A percentile compares a stretch with the other conserved stretches of the same genome.
phyloP scores from a whole-genome alignment of 2,113 vertebrate species.

The Alethe diademata region DNA sequence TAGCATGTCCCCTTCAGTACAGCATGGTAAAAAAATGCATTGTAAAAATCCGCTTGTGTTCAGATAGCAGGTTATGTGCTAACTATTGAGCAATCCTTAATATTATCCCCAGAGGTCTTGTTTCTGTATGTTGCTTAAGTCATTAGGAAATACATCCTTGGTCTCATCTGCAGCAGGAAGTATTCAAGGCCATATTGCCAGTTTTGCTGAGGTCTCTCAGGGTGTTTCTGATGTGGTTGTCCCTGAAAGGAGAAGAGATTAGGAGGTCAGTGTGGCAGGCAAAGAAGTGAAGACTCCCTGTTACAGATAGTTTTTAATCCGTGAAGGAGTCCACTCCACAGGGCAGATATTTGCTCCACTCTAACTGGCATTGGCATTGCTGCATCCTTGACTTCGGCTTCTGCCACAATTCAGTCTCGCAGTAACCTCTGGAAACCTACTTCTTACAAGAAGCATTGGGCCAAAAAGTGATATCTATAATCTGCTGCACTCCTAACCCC shows the following conservation, averaged over 20 bases:
- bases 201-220: background rate
- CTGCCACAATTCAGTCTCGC: background rate
- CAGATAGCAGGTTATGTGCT: background rate
- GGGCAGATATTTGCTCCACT: background rate
- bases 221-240: background rate
- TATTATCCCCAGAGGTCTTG: background rate
- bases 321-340: background rate
- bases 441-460: background rate
- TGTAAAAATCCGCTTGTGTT: background rate
- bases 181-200: background rate
- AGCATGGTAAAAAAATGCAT: background rate
- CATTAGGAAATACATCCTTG: background rate
- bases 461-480: background rate
- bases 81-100: background rate
- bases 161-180: background rate
- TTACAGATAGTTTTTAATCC: background rate
- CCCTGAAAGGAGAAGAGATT: background rate
- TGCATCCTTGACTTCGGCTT: background rate
- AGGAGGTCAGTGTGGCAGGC: background rate
- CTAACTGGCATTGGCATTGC: background rate
- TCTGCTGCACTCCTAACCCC: background rate
- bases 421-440: background rate
- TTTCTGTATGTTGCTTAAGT: background rate
- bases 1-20: background rate
- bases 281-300: background rate